A percentile compares a stretch with the other conserved stretches of the same genome.
phyloP scores from a whole-genome alignment of 2,888 invertebrate species.

The Nineta flava region DNA sequence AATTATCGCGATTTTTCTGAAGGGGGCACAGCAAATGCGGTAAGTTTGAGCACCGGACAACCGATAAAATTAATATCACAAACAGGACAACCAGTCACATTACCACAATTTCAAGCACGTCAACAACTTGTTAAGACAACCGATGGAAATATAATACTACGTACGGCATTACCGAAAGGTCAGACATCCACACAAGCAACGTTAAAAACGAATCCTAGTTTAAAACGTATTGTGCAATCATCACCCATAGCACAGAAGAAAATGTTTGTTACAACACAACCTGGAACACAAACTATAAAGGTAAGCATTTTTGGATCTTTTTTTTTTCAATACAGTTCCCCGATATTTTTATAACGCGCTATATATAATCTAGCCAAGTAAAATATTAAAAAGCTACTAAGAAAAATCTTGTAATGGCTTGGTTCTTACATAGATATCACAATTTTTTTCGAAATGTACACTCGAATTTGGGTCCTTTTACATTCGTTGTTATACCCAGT shows the following conservation, averaged over 20 bases:
- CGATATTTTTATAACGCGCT: too few relatives aligned
- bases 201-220: conserved; percentile 22
- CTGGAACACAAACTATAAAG: neutral
- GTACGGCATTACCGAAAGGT: conserved; percentile 16
- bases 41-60: conserved; percentile 17
- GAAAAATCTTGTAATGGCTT: too few relatives aligned
- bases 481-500: too few relatives aligned
- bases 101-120: conserved; percentile 22
- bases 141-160: conserved; percentile 18
- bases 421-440: too few relatives aligned
- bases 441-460: too few relatives aligned
- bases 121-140: conserved; percentile 22
- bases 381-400: too few relatives aligned
- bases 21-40: conserved; percentile 13
- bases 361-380: too few relatives aligned
- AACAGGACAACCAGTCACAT: conserved; percentile 24
- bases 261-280: neutral
- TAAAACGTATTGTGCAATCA: conserved; percentile 9
- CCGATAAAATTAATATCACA: conserved; percentile 25
- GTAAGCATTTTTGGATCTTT: neutral
- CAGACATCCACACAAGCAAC: conserved; percentile 21
- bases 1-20: conserved; percentile 2
- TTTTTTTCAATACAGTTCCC: too few relatives aligned
- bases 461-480: too few relatives aligned
- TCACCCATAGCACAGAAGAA: conserved; percentile 9